Conservation (phyloP, 2,797 vertebrate species). For the Clarias platycephalus region DNA sequence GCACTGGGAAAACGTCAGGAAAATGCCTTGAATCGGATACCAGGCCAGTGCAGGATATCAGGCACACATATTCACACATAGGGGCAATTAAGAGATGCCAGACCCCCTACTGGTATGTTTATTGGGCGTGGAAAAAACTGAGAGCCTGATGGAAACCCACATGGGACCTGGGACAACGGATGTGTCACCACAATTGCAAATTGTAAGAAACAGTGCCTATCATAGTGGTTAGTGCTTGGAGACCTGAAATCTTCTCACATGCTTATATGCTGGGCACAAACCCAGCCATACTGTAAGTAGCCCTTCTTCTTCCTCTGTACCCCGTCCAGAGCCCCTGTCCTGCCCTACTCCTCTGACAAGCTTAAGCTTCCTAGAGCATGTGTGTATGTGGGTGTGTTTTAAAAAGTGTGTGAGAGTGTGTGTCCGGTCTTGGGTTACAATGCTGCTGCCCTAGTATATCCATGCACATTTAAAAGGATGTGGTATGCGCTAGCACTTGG, state of each 20-base stretch:
- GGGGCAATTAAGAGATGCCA: not conserved
- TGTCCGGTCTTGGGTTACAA: conserved; percentile 69
- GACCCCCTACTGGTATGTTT: not conserved
- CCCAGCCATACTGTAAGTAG: conserved; percentile 5
- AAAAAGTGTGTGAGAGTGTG: conserved; percentile 56
- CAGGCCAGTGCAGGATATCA: not conserved
- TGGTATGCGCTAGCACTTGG: conserved; percentile 58
- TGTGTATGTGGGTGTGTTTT: conserved; percentile 27
- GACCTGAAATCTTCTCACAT: not conserved
- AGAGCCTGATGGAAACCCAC: not conserved
- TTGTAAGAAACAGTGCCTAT: not conserved
- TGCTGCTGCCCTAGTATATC: conserved; percentile 63
- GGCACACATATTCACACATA: not conserved
- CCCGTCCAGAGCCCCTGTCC: conserved; percentile 32
- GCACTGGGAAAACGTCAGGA: not conserved
- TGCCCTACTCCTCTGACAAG: conserved; percentile 25
- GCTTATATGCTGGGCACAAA: conserved; percentile 9
- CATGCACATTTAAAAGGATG: conserved; percentile 66
- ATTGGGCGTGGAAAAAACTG: not conserved
- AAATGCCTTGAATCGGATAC: not conserved
- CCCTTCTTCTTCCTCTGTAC: conserved; percentile 15
- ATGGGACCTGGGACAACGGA: not conserved
- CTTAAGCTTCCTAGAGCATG: conserved; percentile 58
- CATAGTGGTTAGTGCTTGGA: not conserved
- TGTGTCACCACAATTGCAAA: not conserved